A percentile compares a stretch with the other conserved stretches of the same genome.
Evolutionary conservation across 2,888 invertebrate species (phyloP).

Genomic region (Drosophila formosana): DNA sequence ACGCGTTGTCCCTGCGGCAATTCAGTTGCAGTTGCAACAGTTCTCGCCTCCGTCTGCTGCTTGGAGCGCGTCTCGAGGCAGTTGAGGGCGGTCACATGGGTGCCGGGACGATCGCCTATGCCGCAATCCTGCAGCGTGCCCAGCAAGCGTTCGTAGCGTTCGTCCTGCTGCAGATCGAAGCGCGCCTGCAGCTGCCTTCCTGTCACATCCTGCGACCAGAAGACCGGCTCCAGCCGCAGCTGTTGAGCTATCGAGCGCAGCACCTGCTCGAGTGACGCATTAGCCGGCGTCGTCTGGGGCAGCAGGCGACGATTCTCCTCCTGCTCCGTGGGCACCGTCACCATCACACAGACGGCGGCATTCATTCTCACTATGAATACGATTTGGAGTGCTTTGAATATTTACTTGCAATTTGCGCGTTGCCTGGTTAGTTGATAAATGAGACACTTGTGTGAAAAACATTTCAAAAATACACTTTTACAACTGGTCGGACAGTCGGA

Average conservation of each 20-base stretch:
- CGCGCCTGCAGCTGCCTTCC: slow-evolving; percentile 86
- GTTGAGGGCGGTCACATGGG: slow-evolving; percentile 87
- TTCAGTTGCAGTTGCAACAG: too few relatives aligned
- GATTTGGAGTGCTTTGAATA: background rate
- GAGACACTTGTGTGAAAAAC: slow-evolving; percentile 6
- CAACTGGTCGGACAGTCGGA: too few relatives aligned
- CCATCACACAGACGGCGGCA: slow-evolving; percentile 86
- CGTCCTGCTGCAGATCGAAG: slow-evolving; percentile 87
- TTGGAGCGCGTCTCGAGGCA: slow-evolving; percentile 84
- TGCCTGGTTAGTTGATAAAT: background rate
- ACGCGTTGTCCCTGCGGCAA: slow-evolving; percentile 13
- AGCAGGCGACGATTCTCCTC: slow-evolving; percentile 82
- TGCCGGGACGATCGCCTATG: slow-evolving; percentile 87
- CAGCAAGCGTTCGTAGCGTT: slow-evolving; percentile 87
- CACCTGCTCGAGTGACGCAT: slow-evolving; percentile 79
- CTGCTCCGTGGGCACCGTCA: slow-evolving; percentile 86
- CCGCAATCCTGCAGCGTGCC: slow-evolving; percentile 87
- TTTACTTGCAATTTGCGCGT: slow-evolving; percentile 34
- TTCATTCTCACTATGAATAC: slow-evolving; percentile 31
- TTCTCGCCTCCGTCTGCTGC: background rate
- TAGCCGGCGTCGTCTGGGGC: background rate
- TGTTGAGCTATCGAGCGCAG: slow-evolving; percentile 86
- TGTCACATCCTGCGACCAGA: slow-evolving; percentile 86
- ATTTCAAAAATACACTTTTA: background rate
- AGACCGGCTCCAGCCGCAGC: slow-evolving; percentile 86